Evolutionary conservation across 1,140 invertebrate genomes (phyloP).

Genomic region (Drosophila burlai): DNA sequence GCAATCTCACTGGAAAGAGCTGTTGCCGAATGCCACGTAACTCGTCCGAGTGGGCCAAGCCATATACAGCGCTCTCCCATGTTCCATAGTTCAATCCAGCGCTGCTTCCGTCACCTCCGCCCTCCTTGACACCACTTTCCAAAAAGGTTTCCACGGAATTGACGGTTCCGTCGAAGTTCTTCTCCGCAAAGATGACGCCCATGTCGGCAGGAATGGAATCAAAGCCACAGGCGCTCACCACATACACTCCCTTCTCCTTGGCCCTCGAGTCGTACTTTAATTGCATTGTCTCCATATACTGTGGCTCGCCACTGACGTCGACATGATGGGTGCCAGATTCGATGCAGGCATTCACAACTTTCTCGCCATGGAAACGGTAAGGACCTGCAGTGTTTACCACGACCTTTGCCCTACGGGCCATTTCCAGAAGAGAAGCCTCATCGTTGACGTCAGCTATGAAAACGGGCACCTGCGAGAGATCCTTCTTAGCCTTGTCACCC

Average conservation of each 20-base stretch:
- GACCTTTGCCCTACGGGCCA: constrained; percentile 90
- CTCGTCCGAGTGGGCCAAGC: constrained; percentile 88
- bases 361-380: constrained; percentile 95
- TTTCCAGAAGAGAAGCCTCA: constrained; percentile 89
- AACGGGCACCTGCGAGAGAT: constrained; percentile 88
- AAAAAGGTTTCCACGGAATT: constrained; percentile 93
- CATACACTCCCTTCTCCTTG: constrained; percentile 91
- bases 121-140: constrained; percentile 77
- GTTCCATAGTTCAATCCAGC: constrained; percentile 90
- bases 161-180: constrained; percentile 91
- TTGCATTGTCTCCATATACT: constrained; percentile 95
- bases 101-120: constrained; percentile 25
- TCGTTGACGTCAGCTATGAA: constrained; percentile 92
- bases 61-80: constrained; percentile 92
- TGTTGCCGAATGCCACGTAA: constrained; percentile 88
- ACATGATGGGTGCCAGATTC: constrained; percentile 93
- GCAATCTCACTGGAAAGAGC: constrained; percentile 89
- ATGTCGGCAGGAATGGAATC: constrained; percentile 95
- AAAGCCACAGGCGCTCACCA: constrained; percentile 96
- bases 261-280: constrained; percentile 92
- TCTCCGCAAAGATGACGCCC: constrained; percentile 90
- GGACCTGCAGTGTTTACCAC: constrained; percentile 96
- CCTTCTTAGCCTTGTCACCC: constrained; percentile 86
- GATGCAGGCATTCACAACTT: constrained; percentile 95
- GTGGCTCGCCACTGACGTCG: constrained; percentile 96